phyloP scores from a whole-genome alignment of 2,797 vertebrate genomes.

The Paratrypauchen microcephalus region DNA sequence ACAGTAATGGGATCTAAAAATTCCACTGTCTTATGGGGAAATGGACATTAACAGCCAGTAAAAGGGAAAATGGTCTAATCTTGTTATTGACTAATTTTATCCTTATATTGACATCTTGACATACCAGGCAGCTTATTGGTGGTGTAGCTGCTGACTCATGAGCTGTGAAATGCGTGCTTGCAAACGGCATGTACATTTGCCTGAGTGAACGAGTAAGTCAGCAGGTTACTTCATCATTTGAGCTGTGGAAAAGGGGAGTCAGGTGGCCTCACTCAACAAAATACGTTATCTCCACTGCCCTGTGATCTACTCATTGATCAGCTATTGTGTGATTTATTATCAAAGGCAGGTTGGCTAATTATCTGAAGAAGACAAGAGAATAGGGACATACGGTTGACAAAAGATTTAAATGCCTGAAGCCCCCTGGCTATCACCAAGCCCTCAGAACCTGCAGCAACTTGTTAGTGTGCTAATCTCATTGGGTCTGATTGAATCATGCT shows the following conservation, averaged over 20 bases:
- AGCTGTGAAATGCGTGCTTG: conserved; percentile 14
- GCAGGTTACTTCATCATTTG: conserved; percentile 20
- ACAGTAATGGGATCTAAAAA: background rate
- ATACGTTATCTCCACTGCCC: conserved; percentile 56
- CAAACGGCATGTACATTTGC: conserved; percentile 14
- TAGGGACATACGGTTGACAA: conserved; percentile 52
- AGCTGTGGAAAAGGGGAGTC: conserved; percentile 17
- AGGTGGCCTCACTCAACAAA: conserved; percentile 51
- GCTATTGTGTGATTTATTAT: conserved; percentile 70
- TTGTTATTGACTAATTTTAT: conserved; percentile 2
- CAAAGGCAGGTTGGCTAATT: conserved; percentile 64
- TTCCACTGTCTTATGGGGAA: background rate
- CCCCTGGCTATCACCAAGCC: conserved; percentile 52
- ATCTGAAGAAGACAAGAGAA: conserved; percentile 61
- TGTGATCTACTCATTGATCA: conserved; percentile 67
- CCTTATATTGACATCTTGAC: background rate
- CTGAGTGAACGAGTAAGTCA: conserved; percentile 23
- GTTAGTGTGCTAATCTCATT: conserved; percentile 72
- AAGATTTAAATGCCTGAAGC: conserved; percentile 48
- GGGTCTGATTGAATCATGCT: conserved; percentile 75
- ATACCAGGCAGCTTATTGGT: background rate
- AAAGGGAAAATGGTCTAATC: background rate
- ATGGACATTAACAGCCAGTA: background rate
- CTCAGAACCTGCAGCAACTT: conserved; percentile 64
- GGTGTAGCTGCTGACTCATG: conserved; percentile 3